Conservation (phyloP, 2,113 vertebrate genomes). For the Pipra filicauda region DNA sequence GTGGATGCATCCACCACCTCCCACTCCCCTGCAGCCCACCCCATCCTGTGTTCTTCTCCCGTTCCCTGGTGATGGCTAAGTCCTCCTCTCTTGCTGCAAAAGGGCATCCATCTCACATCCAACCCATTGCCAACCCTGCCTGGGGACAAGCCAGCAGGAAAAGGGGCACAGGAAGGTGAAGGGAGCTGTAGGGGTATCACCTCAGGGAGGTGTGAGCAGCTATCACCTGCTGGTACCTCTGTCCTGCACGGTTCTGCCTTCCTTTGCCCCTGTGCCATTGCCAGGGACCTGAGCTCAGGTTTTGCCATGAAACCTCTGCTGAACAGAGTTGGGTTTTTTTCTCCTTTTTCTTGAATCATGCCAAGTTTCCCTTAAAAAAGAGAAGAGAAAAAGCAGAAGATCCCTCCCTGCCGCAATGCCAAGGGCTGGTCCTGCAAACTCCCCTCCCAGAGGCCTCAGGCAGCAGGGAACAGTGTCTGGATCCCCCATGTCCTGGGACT, state of each 20-base stretch:
- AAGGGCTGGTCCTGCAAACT: background rate
- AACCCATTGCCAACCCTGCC: background rate
- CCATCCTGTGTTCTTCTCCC: rapidly evolving
- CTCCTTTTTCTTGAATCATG: background rate
- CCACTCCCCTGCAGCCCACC: background rate
- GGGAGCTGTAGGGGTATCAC: background rate
- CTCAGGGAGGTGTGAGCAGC: background rate
- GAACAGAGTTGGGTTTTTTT: background rate
- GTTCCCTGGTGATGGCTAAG: background rate
- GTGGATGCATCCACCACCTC: background rate
- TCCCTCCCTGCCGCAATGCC: background rate
- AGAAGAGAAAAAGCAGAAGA: constrained; percentile 37
- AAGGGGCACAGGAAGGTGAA: background rate
- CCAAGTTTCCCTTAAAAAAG: background rate
- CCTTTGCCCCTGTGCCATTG: background rate
- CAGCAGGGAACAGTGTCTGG: rapidly evolving
- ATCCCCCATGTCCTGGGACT: background rate
- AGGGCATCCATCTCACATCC: background rate
- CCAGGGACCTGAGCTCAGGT: background rate
- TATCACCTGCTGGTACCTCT: background rate
- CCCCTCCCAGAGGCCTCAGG: background rate
- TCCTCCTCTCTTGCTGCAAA: background rate
- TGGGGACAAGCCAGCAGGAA: background rate
- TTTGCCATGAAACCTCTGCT: background rate
- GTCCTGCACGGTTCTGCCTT: background rate